Evolutionary conservation across 92 coral and sea anemone genomes (phyloP), one percentile per base, ranked within the genome.

Genomic region (Heteractis magnifica): DNA sequence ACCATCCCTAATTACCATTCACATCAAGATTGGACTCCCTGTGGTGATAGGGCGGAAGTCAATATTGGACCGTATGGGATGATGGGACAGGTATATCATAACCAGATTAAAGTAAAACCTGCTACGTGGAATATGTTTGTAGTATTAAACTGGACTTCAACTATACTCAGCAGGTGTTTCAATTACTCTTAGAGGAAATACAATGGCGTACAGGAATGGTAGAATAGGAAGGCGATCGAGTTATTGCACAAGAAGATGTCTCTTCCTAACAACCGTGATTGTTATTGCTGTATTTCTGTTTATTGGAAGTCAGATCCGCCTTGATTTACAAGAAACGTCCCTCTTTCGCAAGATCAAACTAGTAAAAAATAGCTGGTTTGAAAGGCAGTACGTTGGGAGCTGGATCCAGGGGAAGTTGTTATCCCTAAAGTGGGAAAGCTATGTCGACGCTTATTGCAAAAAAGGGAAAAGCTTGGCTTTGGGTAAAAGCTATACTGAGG

Each of bases 291-390:
- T 87, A 13, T 26, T 87, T 6, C 13, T 82, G 12, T 82, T 87
- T 19, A 13, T 82, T 18, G 60, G 71, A 23, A 75, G 87, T 20
- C 92, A 89, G 75, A n/a, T 89, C 18, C 81, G 80, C 72, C 20
- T 89, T 41, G 92, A 89, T 72, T 41, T 89, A n/a, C 56, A 75
- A 34, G 92, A 89, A 64, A 76, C 76, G n/a, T 89, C 92, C 11
- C 78, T 89, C 65, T 89, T 81, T 83, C 92, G 92, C 53, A 85
- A 89, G 85, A 14, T 89, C 53, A 86, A 86, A 75, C 65, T 89
- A 64, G 92, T 89, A 10, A 89, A 86, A 77, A 64, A 86, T 7
- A 82, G 92, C 75, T 89, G 89, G 92, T 77, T 89, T 49, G 89
- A 81, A 59, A 75, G 84, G 48, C 89, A 86, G 20, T 89, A 89